Conservation (phyloP, 2,113 vertebrate species). For the Shinisaurus crocodilurus region DNA sequence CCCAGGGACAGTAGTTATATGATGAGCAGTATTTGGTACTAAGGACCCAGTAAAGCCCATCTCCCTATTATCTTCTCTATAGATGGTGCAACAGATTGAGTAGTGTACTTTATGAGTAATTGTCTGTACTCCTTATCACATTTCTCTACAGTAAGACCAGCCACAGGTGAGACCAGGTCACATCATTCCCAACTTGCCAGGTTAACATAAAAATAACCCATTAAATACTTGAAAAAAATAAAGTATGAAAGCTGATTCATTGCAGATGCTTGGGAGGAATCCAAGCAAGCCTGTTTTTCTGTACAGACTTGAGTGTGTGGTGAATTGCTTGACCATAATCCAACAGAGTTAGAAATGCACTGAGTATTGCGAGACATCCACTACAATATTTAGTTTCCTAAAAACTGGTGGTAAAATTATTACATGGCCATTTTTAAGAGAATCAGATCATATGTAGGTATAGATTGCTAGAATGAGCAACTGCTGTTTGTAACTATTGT, state of each 20-base stretch:
- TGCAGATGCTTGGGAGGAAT: background rate
- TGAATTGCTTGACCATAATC: background rate
- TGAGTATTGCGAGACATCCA: background rate
- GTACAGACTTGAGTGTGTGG: background rate
- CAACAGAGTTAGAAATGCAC: background rate
- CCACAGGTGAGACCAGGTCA: background rate
- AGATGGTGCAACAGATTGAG: background rate
- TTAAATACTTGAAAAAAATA: background rate
- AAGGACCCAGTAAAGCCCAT: background rate
- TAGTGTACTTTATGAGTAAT: background rate
- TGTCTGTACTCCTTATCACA: background rate
- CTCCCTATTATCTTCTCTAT: background rate
- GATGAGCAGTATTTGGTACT: background rate
- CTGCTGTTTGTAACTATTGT: background rate
- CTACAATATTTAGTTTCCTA: background rate
- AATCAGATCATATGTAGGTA: background rate
- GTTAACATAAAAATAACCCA: background rate
- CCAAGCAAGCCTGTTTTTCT: background rate
- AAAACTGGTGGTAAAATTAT: background rate
- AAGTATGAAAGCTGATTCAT: background rate
- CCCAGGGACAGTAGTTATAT: background rate
- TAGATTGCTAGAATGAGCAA: background rate
- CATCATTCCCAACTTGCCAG: background rate
- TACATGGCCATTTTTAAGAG: background rate
- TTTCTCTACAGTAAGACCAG: background rate